Percentiles rank a stretch among this genome's conserved stretches.
These are phyloP conservation scores for Albula glossodonta DNA, from an alignment of 2,113 vertebrate genomes.

Conservation along the genomic window DNA sequence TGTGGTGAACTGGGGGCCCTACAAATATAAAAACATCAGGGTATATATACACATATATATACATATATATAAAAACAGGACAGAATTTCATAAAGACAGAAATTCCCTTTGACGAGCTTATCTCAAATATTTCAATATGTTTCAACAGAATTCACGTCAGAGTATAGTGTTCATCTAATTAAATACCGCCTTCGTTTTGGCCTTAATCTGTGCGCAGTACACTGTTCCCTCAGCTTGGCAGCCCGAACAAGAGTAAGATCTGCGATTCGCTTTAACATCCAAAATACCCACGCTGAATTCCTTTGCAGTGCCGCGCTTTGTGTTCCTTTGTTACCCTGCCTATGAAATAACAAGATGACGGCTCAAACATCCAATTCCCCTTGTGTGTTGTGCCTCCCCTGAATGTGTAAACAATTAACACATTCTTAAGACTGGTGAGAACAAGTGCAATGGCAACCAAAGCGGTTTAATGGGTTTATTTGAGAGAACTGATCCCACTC, in stretches of 20 bases:
- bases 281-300: not conserved
- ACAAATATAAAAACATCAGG: not conserved
- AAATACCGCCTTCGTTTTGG: not conserved
- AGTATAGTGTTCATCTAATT: not conserved
- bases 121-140: not conserved
- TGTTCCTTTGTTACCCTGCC: slow-evolving; percentile 10
- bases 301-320: not conserved
- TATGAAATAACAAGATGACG: not conserved
- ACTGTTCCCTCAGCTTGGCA: not conserved
- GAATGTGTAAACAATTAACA: slow-evolving; percentile 1
- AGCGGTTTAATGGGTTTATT: not conserved
- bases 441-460: not conserved
- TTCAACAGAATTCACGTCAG: not conserved
- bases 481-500: not conserved
- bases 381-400: not conserved
- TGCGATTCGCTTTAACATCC: not conserved
- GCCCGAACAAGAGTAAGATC: not conserved
- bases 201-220: not conserved
- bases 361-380: not conserved
- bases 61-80: too few relatives aligned
- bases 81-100: not conserved
- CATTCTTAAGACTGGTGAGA: not conserved
- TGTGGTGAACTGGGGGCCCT: not conserved
- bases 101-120: not conserved
- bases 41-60: not conserved